These are phyloP conservation scores for Percopsis omiscomaycus DNA, from an alignment of 2,797 vertebrate species.

Conservation along the genomic window DNA sequence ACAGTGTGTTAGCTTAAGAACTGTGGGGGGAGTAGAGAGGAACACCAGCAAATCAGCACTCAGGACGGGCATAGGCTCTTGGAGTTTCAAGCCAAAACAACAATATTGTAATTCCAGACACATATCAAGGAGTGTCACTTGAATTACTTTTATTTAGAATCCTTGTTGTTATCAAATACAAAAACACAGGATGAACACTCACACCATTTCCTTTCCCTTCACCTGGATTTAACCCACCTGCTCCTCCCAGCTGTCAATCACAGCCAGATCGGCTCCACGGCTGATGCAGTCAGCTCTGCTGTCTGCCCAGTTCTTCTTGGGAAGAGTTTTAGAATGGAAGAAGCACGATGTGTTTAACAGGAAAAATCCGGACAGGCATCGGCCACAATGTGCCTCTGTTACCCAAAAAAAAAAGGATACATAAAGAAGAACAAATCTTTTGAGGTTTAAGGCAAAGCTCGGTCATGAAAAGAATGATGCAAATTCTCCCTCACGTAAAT, in stretches of 20 bases:
- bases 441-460: not conserved
- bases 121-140: too few species aligned
- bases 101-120: too few species aligned
- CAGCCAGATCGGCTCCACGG: constrained; percentile 23
- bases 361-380: constrained; percentile 47
- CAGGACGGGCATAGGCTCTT: too few species aligned
- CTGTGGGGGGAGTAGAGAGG: too few species aligned
- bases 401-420: constrained; percentile 6
- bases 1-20: too few species aligned
- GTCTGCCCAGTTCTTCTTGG: constrained; percentile 26
- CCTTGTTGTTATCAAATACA: not conserved
- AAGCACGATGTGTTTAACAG: constrained; percentile 50
- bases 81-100: too few species aligned
- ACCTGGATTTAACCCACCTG: constrained; percentile 7
- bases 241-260: constrained; percentile 14
- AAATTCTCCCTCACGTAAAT: constrained; percentile 1
- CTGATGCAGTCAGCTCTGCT: constrained; percentile 36
- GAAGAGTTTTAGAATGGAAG: constrained; percentile 21
- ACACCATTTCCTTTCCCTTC: not conserved
- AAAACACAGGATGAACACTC: not conserved
- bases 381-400: constrained; percentile 51
- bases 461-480: not conserved
- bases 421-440: not conserved
- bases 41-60: too few species aligned
- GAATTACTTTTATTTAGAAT: too few species aligned